Evolutionary conservation across 2,888 invertebrate genomes (phyloP).

Genomic region (Xestobium rufovillosum): DNA sequence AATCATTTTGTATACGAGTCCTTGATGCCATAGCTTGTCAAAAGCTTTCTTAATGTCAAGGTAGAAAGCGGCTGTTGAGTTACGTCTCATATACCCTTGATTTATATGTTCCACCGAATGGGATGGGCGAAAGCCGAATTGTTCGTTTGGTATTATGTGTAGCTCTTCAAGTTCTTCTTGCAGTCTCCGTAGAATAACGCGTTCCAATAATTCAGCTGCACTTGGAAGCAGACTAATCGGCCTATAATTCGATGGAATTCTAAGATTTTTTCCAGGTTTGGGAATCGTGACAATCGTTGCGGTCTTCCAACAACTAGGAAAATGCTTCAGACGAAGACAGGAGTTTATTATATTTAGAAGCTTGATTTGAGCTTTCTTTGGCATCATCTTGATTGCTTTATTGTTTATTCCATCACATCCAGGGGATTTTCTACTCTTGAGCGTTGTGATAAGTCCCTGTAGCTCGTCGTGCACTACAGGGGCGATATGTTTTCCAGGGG

Average conservation of each 20-base stretch:
- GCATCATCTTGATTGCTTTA: conserved; percentile 4
- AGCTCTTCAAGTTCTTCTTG: conserved; percentile 4
- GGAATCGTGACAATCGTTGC: conserved; percentile 18
- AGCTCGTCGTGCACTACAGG: conserved; percentile 3
- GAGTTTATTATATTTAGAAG: conserved; percentile 17
- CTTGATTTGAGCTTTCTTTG: conserved; percentile 16
- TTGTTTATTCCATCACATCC: conserved; percentile 6
- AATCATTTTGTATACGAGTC: too few relatives aligned
- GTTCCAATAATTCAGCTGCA: conserved; percentile 23
- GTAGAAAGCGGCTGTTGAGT: conserved; percentile 25
- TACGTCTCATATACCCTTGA: conserved; percentile 21
- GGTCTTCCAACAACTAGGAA: conserved; percentile 18
- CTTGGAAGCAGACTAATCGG: conserved; percentile 18
- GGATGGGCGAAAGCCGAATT: conserved; percentile 26
- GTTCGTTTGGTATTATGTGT: too few relatives aligned
- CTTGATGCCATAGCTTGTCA: too few relatives aligned
- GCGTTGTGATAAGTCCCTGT: neutral
- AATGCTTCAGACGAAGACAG: conserved; percentile 15
- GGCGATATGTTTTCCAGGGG: neutral
- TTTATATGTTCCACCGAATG: conserved; percentile 21
- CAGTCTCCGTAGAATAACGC: conserved; percentile 13
- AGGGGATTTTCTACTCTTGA: conserved; percentile 6
- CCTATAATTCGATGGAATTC: conserved; percentile 16
- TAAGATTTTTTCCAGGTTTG: conserved; percentile 19
- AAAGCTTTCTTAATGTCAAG: too few relatives aligned